These are phyloP conservation scores for Xenopus petersii DNA, from an alignment of 2,797 vertebrate genomes.

Conservation along the genomic window DNA sequence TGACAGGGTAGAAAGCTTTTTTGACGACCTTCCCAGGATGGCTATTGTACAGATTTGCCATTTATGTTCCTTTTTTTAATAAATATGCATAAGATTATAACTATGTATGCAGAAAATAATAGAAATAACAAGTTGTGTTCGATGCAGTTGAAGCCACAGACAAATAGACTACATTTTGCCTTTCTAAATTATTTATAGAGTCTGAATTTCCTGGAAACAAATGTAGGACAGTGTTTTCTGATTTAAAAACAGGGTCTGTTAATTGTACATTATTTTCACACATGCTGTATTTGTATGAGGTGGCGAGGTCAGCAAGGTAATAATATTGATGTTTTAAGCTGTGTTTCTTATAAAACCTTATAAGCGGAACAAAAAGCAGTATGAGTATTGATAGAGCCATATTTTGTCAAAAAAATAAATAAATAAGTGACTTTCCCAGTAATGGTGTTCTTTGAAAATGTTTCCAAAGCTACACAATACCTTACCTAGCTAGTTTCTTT, in stretches of 20 bases:
- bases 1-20: conserved; percentile 37
- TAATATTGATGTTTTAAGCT: conserved; percentile 31
- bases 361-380: conserved; percentile 41
- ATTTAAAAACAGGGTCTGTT: conserved; percentile 19
- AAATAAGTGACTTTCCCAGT: conserved; percentile 23
- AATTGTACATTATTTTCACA: conserved; percentile 42
- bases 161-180: not conserved
- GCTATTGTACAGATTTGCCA: conserved; percentile 16
- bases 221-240: not conserved
- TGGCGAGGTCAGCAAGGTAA: conserved; percentile 13
- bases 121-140: not conserved
- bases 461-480: conserved; percentile 15
- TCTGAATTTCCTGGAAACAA: conserved; percentile 12
- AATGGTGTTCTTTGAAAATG: conserved; percentile 36
- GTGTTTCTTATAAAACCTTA: conserved; percentile 46
- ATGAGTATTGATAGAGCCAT: conserved; percentile 37
- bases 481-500: too few species aligned
- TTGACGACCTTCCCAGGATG: conserved; percentile 15
- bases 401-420: conserved; percentile 3
- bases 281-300: conserved; percentile 25
- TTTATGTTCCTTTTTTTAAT: conserved; percentile 14
- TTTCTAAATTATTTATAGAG: conserved; percentile 14
- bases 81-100: conserved; percentile 11
- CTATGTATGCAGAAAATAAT: conserved; percentile 3
- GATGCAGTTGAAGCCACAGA: not conserved